Base-by-base conservation (phyloP, 2,113 vertebrate genomes). In the Sphaerodactylus townsendi region DNA sequence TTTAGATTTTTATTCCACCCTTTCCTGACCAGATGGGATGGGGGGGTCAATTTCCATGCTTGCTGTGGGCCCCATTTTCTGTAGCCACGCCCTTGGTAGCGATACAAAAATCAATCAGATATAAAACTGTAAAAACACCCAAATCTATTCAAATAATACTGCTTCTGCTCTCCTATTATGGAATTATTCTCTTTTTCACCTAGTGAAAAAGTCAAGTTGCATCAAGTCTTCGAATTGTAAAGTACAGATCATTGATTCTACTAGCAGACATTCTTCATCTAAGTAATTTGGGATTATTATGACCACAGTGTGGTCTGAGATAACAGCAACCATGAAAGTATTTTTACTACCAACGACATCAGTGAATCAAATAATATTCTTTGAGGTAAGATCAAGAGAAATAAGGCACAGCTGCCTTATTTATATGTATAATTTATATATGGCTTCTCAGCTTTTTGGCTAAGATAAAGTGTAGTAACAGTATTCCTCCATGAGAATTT, bases 301-400 rank as follows among this genome's bases (percentile, higher is more conserved):
- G 62, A 46, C 62, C 66, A 17, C n/a, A 72, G 13, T 21, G 6
- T 73, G 80, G 69, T 46, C 28, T 73, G 53, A 73, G 56, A 82
- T 46, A 69, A 82, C 37, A 73, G 70, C 56, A 64, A 30, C 10
- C 46, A 76, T 83, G 69, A 69, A 75, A 68, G 35, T 72, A 59
- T 56, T 53, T 76, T 56, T 76, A 83, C 77, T 77, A 76, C 37
- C 37, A 76, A 83, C 53, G 39, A 39, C 46, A n/a, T 53, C 35
- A 66, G 65, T 56, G 44, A 83, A 17, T 77, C 59, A 37, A 21
- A 75, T 68, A 76, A 56, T 56, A 33, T 53, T 35, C 23, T 64
- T 83, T 68, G 35, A 69, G 33, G 7, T 33, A 76, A 77, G 35
- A 83, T 83, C 73, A 77, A n/a, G 14, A 83, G 81, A 46, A 83